Evolutionary conservation across 2,113 vertebrate species (phyloP), one percentile per base, ranked within the genome.

Genomic region (Nannospalax galili): DNA sequence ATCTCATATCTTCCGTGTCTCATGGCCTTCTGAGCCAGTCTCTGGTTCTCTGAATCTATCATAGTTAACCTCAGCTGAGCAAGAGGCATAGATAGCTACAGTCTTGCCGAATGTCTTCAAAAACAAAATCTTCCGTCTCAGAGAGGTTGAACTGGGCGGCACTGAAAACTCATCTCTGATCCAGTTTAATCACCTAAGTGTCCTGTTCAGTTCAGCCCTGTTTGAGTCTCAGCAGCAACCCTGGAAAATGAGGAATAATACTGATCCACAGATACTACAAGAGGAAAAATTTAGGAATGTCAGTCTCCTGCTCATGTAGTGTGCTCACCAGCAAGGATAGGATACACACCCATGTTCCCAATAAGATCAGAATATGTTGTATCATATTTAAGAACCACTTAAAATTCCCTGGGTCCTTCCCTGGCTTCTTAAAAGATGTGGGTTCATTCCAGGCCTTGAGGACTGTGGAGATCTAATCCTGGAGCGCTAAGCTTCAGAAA

Each of bases 201-300:
- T 42, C 70, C 58, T 30, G 0, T 37, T 60, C 48, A 85, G 10
- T 35, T 65, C 48, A 86, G 14, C 56, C 70, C 37, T 32, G 26
- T 74, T 62, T 72, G 87, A 85, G 74, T 72, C 70, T 96, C 79
- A 48, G 75, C 56, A 82, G 48, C 84, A n/a, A 60, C 77, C 91
- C 69, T 56, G 11, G 69, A 77, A 79, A 78, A 88, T 62, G 65
- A 84, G n/a, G 73, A 65, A 52, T 96, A 95, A 93, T 67, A 93
- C 89, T 92, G 95, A 75, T 28, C 65, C 91, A 88, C 65, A 74
- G 88, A 80, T n/a, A 37, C 24, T 65, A 26, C 40, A 19, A 86
- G 74, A 80, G 62, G 30, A 95, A 65, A 65, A 96, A 28, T 7
- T 62, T 74, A 9, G n/a, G 52, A 69, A 70, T 82, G 70, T 88